These are phyloP conservation scores for Pterois miles DNA, from an alignment of 2,797 vertebrate genomes.

Conservation along the genomic window DNA sequence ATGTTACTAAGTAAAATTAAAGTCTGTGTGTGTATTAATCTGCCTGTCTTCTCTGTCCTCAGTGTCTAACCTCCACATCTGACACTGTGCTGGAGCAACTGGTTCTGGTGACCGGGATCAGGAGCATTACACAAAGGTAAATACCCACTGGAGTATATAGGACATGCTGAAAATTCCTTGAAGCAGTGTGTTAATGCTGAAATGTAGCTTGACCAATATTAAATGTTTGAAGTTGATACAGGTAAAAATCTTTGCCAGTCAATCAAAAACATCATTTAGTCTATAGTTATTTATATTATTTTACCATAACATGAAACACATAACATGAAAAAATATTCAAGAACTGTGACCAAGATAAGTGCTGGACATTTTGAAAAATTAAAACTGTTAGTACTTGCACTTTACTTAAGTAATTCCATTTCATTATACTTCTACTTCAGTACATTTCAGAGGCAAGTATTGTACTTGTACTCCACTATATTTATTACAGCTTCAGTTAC, in stretches of 20 bases:
- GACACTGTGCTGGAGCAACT: constrained; percentile 85
- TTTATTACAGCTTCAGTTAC: too few species aligned
- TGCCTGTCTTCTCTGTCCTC: constrained; percentile 5
- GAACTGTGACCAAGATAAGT: neutral
- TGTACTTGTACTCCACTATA: too few species aligned
- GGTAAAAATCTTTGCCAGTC: neutral
- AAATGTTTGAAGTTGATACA: neutral
- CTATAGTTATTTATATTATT: neutral
- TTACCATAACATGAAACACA: neutral
- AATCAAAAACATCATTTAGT: neutral
- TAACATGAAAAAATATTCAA: neutral
- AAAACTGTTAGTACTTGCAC: too few species aligned
- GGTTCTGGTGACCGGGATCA: constrained; percentile 83
- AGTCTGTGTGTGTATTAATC: neutral
- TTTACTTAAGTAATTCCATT: too few species aligned
- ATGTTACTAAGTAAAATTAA: neutral
- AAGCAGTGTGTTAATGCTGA: neutral
- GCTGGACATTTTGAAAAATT: neutral
- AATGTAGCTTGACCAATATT: neutral
- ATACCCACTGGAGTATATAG: neutral
- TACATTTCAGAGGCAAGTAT: too few species aligned
- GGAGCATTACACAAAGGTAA: constrained; percentile 80
- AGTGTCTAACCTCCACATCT: constrained; percentile 80
- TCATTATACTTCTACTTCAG: too few species aligned
- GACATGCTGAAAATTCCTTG: neutral